Conservation (phyloP, 1,140 invertebrate genomes). For the Lasioglossum baleicum region DNA sequence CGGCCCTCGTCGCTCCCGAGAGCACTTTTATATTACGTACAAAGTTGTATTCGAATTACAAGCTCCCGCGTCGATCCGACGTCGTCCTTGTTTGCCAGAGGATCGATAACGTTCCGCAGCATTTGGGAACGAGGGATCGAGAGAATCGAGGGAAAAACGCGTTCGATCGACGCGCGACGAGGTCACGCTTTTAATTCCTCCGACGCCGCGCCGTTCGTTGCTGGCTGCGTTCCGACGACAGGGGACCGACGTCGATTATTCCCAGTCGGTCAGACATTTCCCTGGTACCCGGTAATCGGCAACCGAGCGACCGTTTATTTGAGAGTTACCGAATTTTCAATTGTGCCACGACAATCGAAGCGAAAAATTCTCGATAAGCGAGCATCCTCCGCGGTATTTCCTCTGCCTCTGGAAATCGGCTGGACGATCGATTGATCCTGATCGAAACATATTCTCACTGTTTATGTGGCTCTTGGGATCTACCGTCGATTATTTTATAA, state of each 20-base stretch:
- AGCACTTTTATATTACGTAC: not conserved
- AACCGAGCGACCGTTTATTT: conserved; percentile 40
- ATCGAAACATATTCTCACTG: too few species aligned
- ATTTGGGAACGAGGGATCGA: not conserved
- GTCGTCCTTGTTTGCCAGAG: not conserved
- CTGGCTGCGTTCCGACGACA: conserved; percentile 33
- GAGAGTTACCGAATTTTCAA: conserved; percentile 55
- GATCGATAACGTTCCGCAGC: not conserved
- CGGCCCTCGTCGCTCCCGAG: not conserved
- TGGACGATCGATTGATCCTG: too few species aligned
- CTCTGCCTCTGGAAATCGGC: not conserved
- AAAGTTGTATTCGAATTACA: conserved; percentile 21
- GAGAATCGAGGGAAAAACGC: too few species aligned
- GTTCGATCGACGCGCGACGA: not conserved
- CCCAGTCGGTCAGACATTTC: conserved; percentile 54
- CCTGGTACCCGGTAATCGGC: conserved; percentile 52
- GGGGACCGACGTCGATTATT: conserved; percentile 53
- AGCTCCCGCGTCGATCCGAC: not conserved
- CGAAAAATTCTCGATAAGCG: not conserved
- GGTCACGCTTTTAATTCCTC: conserved; percentile 53
- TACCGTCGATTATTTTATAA: too few species aligned
- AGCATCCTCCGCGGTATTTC: too few species aligned
- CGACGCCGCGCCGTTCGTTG: conserved; percentile 49
- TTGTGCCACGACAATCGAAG: conserved; percentile 22
- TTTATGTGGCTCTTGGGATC: too few species aligned